Evolutionary conservation across 2,797 vertebrate genomes (phyloP).

Genomic region (Lagodon rhomboides): DNA sequence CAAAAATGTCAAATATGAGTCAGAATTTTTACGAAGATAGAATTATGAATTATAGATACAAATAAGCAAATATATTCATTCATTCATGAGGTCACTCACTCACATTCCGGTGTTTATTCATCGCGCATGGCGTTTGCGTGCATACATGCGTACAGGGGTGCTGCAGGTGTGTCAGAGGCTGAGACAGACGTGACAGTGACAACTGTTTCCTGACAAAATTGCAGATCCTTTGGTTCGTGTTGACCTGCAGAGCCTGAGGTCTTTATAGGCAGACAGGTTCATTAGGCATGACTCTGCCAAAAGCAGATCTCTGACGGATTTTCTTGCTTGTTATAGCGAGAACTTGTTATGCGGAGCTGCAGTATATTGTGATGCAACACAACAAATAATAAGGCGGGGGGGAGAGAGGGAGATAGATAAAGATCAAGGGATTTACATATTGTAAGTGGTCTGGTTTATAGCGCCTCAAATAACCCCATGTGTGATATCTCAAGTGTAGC

Average conservation of each 20-base stretch:
- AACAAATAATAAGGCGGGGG: slow-evolving; percentile 5
- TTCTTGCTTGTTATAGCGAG: slow-evolving; percentile 41
- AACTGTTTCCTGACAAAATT: slow-evolving; percentile 21
- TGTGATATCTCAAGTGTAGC: neutral
- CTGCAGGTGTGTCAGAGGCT: slow-evolving; percentile 6
- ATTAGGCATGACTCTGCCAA: slow-evolving; percentile 29
- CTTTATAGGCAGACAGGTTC: slow-evolving; percentile 25
- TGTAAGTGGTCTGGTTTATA: neutral
- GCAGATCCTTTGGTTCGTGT: neutral
- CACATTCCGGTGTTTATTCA: neutral
- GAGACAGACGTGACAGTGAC: slow-evolving; percentile 9
- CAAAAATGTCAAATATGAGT: neutral
- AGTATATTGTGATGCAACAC: slow-evolving; percentile 33
- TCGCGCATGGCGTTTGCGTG: neutral
- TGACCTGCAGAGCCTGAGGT: slow-evolving; percentile 46
- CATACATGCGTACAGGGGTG: neutral
- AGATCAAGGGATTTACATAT: slow-evolving; percentile 12
- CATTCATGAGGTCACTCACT: neutral
- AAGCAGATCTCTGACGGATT: slow-evolving; percentile 22
- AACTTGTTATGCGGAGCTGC: slow-evolving; percentile 3
- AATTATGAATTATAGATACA: too few relatives aligned
- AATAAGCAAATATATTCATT: neutral
- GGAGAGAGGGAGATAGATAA: neutral
- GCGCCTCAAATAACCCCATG: slow-evolving; percentile 2
- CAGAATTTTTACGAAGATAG: too few relatives aligned